Conservation (phyloP, 1,140 invertebrate genomes). For the Drosophila yakuba region DNA sequence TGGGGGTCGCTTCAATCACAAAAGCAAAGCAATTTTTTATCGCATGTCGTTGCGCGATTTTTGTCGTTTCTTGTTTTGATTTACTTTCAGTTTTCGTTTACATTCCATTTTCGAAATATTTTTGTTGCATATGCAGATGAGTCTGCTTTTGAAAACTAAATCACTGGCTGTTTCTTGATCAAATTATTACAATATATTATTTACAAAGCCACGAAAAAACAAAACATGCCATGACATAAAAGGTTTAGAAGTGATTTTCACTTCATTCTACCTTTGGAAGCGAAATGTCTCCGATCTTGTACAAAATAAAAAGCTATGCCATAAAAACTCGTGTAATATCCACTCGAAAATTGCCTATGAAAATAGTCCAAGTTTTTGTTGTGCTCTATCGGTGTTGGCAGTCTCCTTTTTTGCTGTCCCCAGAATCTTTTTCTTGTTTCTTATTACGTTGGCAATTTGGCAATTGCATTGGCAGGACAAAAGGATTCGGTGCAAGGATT, state of each 20-base stretch:
- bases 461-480: constrained; percentile 46
- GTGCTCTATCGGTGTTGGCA: constrained; percentile 16
- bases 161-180: not conserved
- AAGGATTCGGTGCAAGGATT: constrained; percentile 38
- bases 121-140: not conserved
- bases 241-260: too few relatives aligned
- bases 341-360: constrained; percentile 27
- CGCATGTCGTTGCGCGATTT: constrained; percentile 56
- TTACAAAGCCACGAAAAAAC: too few relatives aligned
- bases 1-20: constrained; percentile 57
- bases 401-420: not conserved
- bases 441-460: constrained; percentile 52
- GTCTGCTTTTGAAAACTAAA: not conserved
- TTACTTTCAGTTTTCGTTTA: constrained; percentile 38
- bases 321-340: constrained; percentile 4
- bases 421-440: constrained; percentile 32
- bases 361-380: constrained; percentile 29
- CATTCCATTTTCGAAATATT: constrained; percentile 17
- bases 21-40: constrained; percentile 66
- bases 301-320: not conserved
- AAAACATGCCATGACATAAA: too few relatives aligned
- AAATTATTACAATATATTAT: not conserved
- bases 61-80: constrained; percentile 51
- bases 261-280: too few relatives aligned
- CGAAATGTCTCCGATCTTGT: too few relatives aligned